Conservation (phyloP, 2,113 vertebrate genomes). For the Cavia aperea region DNA sequence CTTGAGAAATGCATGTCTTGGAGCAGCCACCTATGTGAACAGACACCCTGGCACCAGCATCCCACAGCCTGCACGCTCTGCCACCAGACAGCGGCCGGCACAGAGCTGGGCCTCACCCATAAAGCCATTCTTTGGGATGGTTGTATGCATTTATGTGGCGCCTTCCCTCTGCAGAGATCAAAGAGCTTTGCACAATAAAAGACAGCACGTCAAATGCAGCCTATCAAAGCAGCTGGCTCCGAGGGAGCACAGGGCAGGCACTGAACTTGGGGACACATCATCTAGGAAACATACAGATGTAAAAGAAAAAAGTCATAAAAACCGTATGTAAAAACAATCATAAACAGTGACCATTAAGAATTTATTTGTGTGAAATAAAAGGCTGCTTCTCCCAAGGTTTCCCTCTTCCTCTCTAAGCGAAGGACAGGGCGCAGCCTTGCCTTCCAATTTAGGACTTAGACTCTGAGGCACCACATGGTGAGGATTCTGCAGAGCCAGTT, state of each 20-base stretch:
- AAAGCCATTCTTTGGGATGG: conserved; percentile 51
- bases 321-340: conserved; percentile 57
- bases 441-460: conserved; percentile 54
- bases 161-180: conserved; percentile 65
- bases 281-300: conserved; percentile 44
- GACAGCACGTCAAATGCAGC: conserved; percentile 59
- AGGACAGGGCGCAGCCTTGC: not conserved
- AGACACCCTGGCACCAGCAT: not conserved
- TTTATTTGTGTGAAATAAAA: conserved; percentile 59
- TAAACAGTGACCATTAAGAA: conserved; percentile 60
- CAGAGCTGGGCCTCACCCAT: conserved; percentile 32
- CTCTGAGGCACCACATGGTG: conserved; percentile 57
- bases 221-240: conserved; percentile 50
- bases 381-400: conserved; percentile 22
- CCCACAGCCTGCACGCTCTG: not conserved
- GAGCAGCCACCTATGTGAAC: not conserved
- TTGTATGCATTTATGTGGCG: conserved; percentile 62
- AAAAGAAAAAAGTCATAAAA: conserved; percentile 63
- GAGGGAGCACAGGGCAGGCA: conserved; percentile 39
- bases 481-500: conserved; percentile 43
- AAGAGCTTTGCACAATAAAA: conserved; percentile 64
- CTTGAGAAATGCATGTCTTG: not conserved
- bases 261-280: conserved; percentile 56
- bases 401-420: not conserved
- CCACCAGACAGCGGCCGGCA: not conserved